phyloP scores from a whole-genome alignment of 2,113 vertebrate genomes.

The Electrona antarctica region DNA sequence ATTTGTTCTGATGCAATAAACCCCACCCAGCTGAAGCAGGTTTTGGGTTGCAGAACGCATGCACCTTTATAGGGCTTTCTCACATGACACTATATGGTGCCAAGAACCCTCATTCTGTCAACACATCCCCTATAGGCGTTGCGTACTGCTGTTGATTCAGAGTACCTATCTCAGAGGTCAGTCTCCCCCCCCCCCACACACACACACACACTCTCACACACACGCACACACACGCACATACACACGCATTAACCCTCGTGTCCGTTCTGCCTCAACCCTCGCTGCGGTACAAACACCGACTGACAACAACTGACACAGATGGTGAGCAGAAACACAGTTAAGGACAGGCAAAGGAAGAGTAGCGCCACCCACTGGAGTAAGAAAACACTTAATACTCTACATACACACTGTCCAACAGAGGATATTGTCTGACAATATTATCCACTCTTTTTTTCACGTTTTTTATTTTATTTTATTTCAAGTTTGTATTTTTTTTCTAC shows the following conservation, averaged over 20 bases:
- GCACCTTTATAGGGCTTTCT: no score
- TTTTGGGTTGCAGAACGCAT: no score
- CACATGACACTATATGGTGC: no score
- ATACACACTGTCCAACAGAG: slow-evolving; percentile 72
- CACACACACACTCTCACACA: no score
- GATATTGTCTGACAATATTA: slow-evolving; percentile 78
- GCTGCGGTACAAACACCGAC: slow-evolving; percentile 73
- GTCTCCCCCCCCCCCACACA: slow-evolving; percentile 10
- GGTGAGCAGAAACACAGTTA: slow-evolving; percentile 76
- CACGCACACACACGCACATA: no score
- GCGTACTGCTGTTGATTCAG: slow-evolving; percentile 50
- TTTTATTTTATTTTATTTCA: slow-evolving; percentile 59
- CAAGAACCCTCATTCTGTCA: no score
- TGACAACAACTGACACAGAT: slow-evolving; percentile 76
- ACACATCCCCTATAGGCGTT: no score
- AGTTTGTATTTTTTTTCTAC: slow-evolving; percentile 66
- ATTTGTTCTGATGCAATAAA: no score
- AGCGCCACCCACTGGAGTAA: slow-evolving; percentile 75
- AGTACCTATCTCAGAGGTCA: slow-evolving; percentile 63
- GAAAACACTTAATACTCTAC: slow-evolving; percentile 78
- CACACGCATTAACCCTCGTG: background rate
- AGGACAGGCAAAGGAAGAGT: slow-evolving; percentile 75
- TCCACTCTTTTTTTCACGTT: slow-evolving; percentile 77
- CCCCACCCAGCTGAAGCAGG: no score
- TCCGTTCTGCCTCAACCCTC: slow-evolving; percentile 79